Conservation (phyloP, 2,888 invertebrate genomes). For the Agrochola lota region DNA sequence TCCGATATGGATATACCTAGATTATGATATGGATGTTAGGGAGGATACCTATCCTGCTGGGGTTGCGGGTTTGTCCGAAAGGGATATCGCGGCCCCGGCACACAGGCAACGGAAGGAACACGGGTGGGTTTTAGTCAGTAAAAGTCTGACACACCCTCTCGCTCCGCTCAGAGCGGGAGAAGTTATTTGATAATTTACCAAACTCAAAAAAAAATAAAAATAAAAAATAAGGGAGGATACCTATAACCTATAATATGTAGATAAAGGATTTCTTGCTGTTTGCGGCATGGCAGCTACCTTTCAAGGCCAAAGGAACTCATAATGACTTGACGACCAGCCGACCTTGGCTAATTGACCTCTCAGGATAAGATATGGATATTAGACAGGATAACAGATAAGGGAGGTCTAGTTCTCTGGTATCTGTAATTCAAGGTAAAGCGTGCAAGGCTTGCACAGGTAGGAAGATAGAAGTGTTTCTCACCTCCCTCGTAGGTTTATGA, state of each 20-base stretch:
- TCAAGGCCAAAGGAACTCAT: neutral
- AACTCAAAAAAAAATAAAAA: too few species aligned
- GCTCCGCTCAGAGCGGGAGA: too few species aligned
- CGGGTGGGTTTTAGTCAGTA: too few species aligned
- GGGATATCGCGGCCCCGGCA: too few species aligned
- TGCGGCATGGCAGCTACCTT: neutral
- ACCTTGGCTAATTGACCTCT: neutral
- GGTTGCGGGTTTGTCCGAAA: too few species aligned
- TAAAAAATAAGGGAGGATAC: neutral
- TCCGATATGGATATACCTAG: too few species aligned
- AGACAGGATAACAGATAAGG: constrained; percentile 1
- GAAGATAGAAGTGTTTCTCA: neutral
- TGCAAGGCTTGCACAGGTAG: too few species aligned
- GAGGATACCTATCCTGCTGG: too few species aligned
- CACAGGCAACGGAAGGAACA: too few species aligned
- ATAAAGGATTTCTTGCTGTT: neutral
- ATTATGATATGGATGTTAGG: too few species aligned
- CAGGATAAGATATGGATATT: neutral
- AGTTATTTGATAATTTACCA: too few species aligned
- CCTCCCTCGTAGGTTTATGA: neutral
- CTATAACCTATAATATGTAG: neutral
- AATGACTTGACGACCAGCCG: neutral
- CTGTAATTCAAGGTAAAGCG: neutral
- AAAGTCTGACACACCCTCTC: too few species aligned
- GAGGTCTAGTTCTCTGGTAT: neutral